These are phyloP conservation scores for Sceloporus undulatus DNA, from an alignment of 2,113 vertebrate genomes.

Conservation along the genomic window DNA sequence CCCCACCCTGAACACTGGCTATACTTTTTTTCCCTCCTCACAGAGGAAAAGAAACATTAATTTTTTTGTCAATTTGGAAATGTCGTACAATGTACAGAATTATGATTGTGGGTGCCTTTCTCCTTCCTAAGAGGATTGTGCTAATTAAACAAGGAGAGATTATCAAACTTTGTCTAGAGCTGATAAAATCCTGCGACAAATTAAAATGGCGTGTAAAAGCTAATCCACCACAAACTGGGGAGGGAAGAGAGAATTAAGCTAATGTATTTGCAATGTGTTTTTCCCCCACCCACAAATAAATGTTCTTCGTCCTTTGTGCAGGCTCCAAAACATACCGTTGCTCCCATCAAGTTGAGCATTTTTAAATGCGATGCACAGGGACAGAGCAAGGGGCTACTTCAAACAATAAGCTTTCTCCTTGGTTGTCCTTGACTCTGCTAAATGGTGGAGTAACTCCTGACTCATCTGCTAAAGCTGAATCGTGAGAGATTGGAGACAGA, in stretches of 20 bases:
- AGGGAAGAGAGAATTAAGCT: slow-evolving; percentile 51
- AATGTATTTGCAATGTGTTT: slow-evolving; percentile 59
- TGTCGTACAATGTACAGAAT: slow-evolving; percentile 63
- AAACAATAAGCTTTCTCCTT: background rate
- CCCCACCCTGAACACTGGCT: background rate
- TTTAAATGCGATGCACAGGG: background rate
- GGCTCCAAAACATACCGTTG: slow-evolving; percentile 33
- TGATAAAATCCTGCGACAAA: slow-evolving; percentile 78
- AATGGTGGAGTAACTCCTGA: background rate
- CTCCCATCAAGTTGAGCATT: slow-evolving; percentile 34
- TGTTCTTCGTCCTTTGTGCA: slow-evolving; percentile 62
- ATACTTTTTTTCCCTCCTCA: background rate
- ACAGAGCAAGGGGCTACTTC: background rate
- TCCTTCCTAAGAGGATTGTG: slow-evolving; percentile 75
- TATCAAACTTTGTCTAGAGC: slow-evolving; percentile 77
- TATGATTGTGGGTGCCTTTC: slow-evolving; percentile 64
- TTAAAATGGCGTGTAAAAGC: slow-evolving; percentile 72
- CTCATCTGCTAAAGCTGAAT: background rate
- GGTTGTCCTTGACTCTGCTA: background rate
- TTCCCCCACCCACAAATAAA: slow-evolving; percentile 10
- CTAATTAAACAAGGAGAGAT: slow-evolving; percentile 79
- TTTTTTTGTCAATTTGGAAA: slow-evolving; percentile 52
- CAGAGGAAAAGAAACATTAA: slow-evolving; percentile 25
- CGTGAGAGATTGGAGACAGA: background rate
- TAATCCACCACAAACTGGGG: slow-evolving; percentile 68